Conservation (phyloP, 2,113 vertebrate genomes). For the Ptilorrhoa leucosticta region DNA sequence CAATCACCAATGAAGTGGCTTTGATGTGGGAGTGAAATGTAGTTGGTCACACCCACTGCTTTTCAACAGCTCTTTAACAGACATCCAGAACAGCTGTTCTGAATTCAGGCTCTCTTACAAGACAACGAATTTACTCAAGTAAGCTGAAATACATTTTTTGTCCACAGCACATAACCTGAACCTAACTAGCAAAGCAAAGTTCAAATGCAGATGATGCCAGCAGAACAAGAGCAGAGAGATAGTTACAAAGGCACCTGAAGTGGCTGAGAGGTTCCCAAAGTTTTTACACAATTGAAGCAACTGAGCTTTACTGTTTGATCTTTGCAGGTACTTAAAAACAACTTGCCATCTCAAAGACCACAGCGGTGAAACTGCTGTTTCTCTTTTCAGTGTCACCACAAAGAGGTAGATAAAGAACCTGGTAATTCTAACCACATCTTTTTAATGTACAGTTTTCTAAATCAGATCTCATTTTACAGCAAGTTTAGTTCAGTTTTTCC, state of each 20-base stretch:
- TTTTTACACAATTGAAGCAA: background rate
- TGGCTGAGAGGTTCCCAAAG: background rate
- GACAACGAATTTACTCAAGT: background rate
- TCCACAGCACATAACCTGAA: background rate
- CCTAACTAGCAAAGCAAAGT: slow-evolving; percentile 6
- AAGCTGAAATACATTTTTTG: background rate
- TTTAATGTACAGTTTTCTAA: background rate
- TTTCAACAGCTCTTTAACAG: background rate
- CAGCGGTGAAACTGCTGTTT: background rate
- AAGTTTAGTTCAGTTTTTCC: background rate
- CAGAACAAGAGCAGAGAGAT: background rate
- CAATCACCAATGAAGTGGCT: background rate
- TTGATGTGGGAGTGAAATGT: background rate
- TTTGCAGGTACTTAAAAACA: background rate
- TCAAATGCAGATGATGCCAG: background rate
- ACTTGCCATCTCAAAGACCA: background rate
- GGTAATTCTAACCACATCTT: background rate
- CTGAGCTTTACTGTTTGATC: slow-evolving; percentile 20
- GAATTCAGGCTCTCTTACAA: background rate
- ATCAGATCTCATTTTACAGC: background rate
- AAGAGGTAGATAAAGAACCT: background rate
- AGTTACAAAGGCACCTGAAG: slow-evolving; percentile 8
- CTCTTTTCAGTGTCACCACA: background rate
- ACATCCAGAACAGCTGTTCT: background rate
- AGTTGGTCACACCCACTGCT: background rate